Percentiles rank a stretch among this genome's conserved stretches.
These are phyloP conservation scores for Tragelaphus scriptus DNA, from an alignment of 2,113 vertebrate genomes.

Conservation along the genomic window DNA sequence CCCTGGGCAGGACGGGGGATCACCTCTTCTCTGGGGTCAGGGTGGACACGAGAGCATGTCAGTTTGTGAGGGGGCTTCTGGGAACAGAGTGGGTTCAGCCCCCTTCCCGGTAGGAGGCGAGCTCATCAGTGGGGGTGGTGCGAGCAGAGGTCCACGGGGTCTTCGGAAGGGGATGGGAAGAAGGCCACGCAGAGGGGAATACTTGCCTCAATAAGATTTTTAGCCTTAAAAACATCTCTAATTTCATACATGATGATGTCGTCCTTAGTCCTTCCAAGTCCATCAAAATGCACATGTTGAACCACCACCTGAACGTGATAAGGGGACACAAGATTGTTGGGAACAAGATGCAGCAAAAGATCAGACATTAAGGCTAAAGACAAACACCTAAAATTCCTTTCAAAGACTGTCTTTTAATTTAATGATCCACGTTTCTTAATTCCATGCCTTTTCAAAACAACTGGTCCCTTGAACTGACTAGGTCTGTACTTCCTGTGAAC, in stretches of 20 bases:
- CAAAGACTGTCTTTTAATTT: background rate
- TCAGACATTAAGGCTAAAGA: accelerated
- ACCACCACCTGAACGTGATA: constrained; percentile 87
- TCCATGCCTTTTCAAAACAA: background rate
- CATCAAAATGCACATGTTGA: constrained; percentile 93
- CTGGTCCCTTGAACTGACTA: background rate
- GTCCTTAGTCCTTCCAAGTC: constrained; percentile 94
- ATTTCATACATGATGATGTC: constrained; percentile 95
- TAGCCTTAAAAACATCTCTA: constrained; percentile 92
- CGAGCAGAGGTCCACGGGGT: accelerated
- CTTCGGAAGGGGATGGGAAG: accelerated
- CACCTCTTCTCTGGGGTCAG: background rate
- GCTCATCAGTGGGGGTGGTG: accelerated
- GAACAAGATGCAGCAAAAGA: accelerated
- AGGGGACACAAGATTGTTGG: background rate
- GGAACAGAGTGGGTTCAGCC: background rate
- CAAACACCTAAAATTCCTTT: accelerated
- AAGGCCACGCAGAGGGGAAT: background rate
- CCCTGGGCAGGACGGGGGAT: accelerated
- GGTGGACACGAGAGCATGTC: accelerated
- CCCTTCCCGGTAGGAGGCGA: background rate
- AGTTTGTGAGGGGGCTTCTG: background rate
- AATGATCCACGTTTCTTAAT: background rate
- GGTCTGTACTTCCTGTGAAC: background rate
- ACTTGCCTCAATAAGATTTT: constrained; percentile 94